Conservation (phyloP, 2,113 vertebrate genomes). For the Melanostigma gelatinosum region DNA sequence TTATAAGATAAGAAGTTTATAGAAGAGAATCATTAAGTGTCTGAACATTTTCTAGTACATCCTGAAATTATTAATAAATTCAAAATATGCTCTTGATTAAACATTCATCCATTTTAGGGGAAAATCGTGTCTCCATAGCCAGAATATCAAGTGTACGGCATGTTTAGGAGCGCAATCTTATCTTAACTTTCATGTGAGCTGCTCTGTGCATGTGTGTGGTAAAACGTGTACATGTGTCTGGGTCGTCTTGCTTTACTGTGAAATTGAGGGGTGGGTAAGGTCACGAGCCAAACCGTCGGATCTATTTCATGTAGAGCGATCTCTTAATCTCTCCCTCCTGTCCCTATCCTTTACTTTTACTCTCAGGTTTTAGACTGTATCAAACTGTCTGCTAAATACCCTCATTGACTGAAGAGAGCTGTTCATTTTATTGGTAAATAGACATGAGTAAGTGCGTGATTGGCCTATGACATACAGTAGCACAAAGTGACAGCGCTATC, state of each 20-base stretch:
- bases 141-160: neutral
- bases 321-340: constrained; percentile 13
- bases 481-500: neutral
- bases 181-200: neutral
- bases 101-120: neutral
- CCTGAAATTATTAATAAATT: neutral
- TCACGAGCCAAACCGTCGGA: constrained; percentile 39
- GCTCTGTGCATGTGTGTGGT: neutral
- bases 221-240: constrained; percentile 13
- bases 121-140: neutral
- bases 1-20: neutral
- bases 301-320: constrained; percentile 51
- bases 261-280: constrained; percentile 37
- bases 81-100: neutral
- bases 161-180: neutral
- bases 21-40: neutral
- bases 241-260: constrained; percentile 28
- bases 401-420: neutral
- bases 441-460: neutral
- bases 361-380: neutral
- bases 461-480: neutral
- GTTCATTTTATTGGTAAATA: neutral
- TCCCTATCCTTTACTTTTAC: constrained; percentile 30
- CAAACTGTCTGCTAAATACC: neutral
- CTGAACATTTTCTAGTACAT: neutral